These are phyloP conservation scores for Drosophila fulvimacula DNA, from an alignment of 2,888 invertebrate species.

Conservation along the genomic window DNA sequence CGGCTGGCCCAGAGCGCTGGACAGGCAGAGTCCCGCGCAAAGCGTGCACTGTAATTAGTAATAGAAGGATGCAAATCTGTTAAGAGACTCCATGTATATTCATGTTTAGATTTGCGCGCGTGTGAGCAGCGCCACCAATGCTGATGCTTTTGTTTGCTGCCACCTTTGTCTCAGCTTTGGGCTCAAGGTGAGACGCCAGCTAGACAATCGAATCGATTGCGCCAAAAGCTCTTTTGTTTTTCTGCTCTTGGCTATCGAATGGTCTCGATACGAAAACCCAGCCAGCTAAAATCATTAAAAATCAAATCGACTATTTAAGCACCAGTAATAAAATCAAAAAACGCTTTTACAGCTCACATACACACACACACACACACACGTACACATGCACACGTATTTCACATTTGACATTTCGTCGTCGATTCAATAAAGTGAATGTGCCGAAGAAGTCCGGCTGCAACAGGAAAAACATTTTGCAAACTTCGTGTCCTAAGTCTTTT, in stretches of 20 bases:
- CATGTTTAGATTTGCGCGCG: not conserved
- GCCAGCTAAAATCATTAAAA: constrained; percentile 51
- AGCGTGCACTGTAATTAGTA: constrained; percentile 59
- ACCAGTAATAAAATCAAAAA: constrained; percentile 37
- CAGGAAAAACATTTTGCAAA: not conserved
- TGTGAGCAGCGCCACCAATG: constrained; percentile 3
- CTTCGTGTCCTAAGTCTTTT: constrained; percentile 37
- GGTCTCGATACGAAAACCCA: constrained; percentile 51
- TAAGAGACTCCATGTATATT: not conserved
- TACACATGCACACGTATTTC: constrained; percentile 20
- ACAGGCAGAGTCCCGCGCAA: constrained; percentile 60
- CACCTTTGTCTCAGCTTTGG: constrained; percentile 44
- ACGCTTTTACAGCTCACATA: constrained; percentile 25
- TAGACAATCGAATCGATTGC: constrained; percentile 53
- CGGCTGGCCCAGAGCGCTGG: constrained; percentile 42
- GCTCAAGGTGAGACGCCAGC: constrained; percentile 67
- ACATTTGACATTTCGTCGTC: constrained; percentile 55
- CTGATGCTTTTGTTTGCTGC: constrained; percentile 36
- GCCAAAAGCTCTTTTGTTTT: constrained; percentile 59
- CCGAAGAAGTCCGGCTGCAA: not conserved
- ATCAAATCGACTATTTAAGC: constrained; percentile 47
- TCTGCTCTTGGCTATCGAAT: constrained; percentile 49
- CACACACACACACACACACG: constrained; percentile 8
- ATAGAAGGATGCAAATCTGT: not conserved
- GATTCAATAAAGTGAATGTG: constrained; percentile 25